Evolutionary conservation across 2,797 vertebrate species (phyloP), one percentile per base, ranked within the genome.

Genomic region (Microhierax caerulescens): DNA sequence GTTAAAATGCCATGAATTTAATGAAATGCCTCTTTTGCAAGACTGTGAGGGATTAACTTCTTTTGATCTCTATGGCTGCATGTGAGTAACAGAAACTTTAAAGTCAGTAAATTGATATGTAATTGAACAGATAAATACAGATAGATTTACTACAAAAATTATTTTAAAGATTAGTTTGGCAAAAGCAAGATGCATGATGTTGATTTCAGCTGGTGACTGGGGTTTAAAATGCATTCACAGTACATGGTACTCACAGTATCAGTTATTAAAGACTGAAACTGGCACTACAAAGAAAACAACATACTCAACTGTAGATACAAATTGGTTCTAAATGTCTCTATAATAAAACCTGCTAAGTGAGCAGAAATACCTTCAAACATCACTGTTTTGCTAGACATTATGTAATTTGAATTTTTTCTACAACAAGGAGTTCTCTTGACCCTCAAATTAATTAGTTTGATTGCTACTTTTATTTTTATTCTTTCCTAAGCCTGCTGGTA

Each of bases 391-490:
- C 57, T 83, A 36, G 11, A 85, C 20, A n/a, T 81, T 36, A 63
- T 21, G 57, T 27, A 53, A 78, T 47, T 93, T 85, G 79, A 94
- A 82, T 57, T 70, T 90, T 69, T 94, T 94, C 64, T 90, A 47
- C 27, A 85, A 95, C 45, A 90, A 65, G 86, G 37, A 83, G 85
- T 85, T 88, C 28, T 85, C 70, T 80, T 63, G 47, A 74, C 89
- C 50, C 84, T 93, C n/a, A 90, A 95, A 96, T 96, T 79, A 95
- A 95, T 65, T 96, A 91, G 54, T 85, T 51, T 87, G 75, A 59
- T 95, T 92, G 89, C 30, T 79, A 54, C 70, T 89, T 94, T 97
- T 84, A 78, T 70, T 94, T 96, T 93, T 88, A 79, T 90, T 91
- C 88, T 47, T 87, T 91, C 70, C 73, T 90, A 95, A 95, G 64